Percentiles rank a stretch among this genome's conserved stretches.
These are phyloP conservation scores for Corythaixoides concolor DNA, from an alignment of 2,113 vertebrate species.

Conservation along the genomic window DNA sequence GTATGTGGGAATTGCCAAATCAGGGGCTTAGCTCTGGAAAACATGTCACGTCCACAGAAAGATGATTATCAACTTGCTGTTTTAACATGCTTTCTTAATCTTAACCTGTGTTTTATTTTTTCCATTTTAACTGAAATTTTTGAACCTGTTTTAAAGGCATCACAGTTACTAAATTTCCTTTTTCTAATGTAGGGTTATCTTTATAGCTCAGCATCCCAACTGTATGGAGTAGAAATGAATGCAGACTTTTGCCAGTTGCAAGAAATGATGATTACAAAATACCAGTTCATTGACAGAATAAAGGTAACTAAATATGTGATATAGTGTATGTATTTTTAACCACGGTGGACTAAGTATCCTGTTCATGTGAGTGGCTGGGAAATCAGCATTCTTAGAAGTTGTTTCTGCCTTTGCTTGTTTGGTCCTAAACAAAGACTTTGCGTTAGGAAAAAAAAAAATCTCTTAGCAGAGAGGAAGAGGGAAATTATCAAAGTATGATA, in stretches of 20 bases:
- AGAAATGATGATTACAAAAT: conserved; percentile 83
- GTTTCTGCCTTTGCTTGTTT: neutral
- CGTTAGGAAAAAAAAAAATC: neutral
- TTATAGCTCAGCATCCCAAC: conserved; percentile 85
- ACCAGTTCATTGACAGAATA: conserved; percentile 83
- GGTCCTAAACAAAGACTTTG: neutral
- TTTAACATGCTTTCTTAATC: neutral
- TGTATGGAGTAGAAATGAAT: conserved; percentile 88
- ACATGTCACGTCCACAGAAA: neutral
- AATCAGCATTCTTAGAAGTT: neutral
- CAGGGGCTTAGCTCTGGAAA: conserved; percentile 1
- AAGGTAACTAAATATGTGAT: conserved; percentile 73
- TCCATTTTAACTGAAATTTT: neutral
- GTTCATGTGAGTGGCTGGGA: neutral
- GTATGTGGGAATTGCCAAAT: neutral
- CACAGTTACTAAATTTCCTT: conserved; percentile 31
- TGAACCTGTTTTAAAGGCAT: neutral
- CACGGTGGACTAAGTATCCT: neutral
- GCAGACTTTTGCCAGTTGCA: conserved; percentile 88
- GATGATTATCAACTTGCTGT: neutral
- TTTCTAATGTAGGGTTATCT: conserved; percentile 82
- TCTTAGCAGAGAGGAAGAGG: neutral
- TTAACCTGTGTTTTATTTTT: neutral
- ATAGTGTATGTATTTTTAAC: neutral
- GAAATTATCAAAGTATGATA: neutral